phyloP scores from a whole-genome alignment of 2,888 invertebrate species.

The Autographa gamma region DNA sequence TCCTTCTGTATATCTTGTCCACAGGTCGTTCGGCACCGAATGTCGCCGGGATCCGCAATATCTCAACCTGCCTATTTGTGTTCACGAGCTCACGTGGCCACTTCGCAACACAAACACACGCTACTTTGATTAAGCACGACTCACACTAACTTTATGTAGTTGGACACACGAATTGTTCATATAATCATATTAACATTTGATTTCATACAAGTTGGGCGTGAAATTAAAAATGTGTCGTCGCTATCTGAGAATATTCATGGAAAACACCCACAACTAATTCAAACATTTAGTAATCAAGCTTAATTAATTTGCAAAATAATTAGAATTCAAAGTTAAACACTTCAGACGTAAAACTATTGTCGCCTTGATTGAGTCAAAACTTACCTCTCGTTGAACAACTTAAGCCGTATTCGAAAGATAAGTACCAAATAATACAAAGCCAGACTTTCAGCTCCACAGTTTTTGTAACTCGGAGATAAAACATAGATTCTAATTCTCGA shows the following conservation, averaged over 20 bases:
- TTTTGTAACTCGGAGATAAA: background rate
- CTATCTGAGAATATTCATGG: background rate
- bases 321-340: background rate
- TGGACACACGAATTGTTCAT: background rate
- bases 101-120: constrained; percentile 28
- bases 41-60: constrained; percentile 42
- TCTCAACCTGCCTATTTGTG: constrained; percentile 48
- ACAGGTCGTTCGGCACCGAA: background rate
- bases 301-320: background rate
- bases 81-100: constrained; percentile 45
- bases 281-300: background rate
- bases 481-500: background rate
- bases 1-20: background rate
- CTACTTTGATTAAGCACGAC: constrained; percentile 42
- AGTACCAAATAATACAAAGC: constrained; percentile 2
- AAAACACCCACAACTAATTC: background rate
- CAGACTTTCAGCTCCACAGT: background rate
- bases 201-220: background rate
- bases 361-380: background rate
- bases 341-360: background rate
- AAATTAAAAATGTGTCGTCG: background rate
- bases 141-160: constrained; percentile 20
- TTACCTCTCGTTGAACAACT: background rate
- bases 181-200: background rate
- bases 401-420: background rate